These are phyloP conservation scores for Aythya baeri DNA, from an alignment of 2,113 vertebrate species.

Conservation along the genomic window DNA sequence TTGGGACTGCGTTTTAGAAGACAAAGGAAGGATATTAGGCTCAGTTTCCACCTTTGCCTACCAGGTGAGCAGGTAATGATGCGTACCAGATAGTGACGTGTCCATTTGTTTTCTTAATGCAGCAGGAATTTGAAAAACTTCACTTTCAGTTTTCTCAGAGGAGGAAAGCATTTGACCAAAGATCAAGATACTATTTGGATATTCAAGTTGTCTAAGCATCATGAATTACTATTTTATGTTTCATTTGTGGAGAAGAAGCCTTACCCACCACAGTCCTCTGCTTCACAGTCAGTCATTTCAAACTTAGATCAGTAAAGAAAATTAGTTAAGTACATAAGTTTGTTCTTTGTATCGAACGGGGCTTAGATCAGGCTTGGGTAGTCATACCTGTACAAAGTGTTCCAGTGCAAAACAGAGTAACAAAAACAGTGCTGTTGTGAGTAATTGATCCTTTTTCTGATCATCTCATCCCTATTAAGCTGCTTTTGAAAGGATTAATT, in stretches of 20 bases:
- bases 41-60: slow-evolving; percentile 8
- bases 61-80: slow-evolving; percentile 20
- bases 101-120: slow-evolving; percentile 51
- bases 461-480: not conserved
- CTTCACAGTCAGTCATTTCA: not conserved
- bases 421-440: not conserved
- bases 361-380: not conserved
- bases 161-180: not conserved
- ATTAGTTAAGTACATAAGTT: not conserved
- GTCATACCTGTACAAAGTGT: not conserved
- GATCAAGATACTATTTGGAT: not conserved
- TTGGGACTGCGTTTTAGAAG: slow-evolving; percentile 10
- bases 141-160: not conserved
- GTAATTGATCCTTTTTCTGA: not conserved
- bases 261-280: not conserved
- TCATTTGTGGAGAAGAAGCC: not conserved
- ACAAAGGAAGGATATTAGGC: slow-evolving; percentile 26
- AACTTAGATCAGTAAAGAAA: not conserved
- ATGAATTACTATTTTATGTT: not conserved
- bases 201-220: not conserved
- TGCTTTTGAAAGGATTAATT: not conserved
- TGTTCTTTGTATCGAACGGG: not conserved
- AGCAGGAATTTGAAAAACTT: slow-evolving; percentile 1
- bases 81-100: not conserved
- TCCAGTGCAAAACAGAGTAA: not conserved